phyloP scores from a whole-genome alignment of 2,797 vertebrate genomes.

The Hydrocynus forskahlii region DNA sequence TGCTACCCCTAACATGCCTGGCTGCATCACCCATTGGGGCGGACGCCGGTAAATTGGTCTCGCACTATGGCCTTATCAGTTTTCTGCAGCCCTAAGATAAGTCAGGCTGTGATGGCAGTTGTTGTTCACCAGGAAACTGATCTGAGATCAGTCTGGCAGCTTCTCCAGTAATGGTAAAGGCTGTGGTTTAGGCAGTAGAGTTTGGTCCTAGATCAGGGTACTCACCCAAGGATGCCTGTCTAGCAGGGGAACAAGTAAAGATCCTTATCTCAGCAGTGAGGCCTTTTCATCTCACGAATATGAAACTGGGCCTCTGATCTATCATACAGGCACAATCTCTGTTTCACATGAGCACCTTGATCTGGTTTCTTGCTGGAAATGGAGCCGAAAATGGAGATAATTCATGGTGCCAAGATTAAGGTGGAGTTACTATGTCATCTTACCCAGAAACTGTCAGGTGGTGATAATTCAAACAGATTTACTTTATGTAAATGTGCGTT shows the following conservation, averaged over 20 bases:
- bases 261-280: slow-evolving; percentile 1
- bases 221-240: neutral
- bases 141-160: neutral
- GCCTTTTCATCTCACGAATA: slow-evolving; percentile 13
- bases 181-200: neutral
- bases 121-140: neutral
- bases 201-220: neutral
- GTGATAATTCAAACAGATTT: neutral
- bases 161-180: neutral
- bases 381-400: neutral
- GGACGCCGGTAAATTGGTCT: slow-evolving; percentile 27
- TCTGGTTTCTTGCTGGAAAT: slow-evolving; percentile 11
- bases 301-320: neutral
- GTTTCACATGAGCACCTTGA: neutral
- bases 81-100: slow-evolving; percentile 40
- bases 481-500: neutral
- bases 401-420: slow-evolving; percentile 5
- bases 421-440: neutral
- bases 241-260: slow-evolving; percentile 1
- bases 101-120: slow-evolving; percentile 11
- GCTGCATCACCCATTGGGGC: neutral
- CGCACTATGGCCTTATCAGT: slow-evolving; percentile 25
- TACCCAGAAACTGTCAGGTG: neutral
- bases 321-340: neutral
- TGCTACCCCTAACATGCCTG: slow-evolving; percentile 7